Base-by-base conservation (phyloP, 2,888 invertebrate species). In the Epinotia brunnichana region DNA sequence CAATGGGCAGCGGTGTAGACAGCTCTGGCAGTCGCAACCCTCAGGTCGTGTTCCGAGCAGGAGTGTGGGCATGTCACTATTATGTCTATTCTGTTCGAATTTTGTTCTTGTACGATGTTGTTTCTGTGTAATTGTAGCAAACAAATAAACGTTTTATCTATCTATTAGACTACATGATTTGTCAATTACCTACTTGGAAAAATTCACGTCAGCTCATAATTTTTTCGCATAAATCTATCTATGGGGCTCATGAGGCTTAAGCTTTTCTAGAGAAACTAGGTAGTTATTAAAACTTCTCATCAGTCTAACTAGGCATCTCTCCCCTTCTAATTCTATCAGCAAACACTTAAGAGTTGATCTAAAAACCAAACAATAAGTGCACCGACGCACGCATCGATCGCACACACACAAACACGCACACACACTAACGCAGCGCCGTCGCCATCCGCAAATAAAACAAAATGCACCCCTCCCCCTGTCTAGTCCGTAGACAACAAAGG, bases 401-500 rank as follows among this genome's bases (percentile, higher is more conserved):
- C 24, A 77, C 79, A 73, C 62, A 19, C 44, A 51, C 79, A 75
- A 82, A 78, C 80, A 79, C n/a, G 13, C 48, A 81, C 63, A 71
- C 79, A 75, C 67, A 75, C 75, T 75, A 74, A 74, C 75, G 64
- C 78, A 79, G 71, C 35, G 35, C 74, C 81, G 82, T 79, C 82
- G 82, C 80, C 85, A 83, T 84, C 78, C 81, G 80, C 88, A 90
- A 91, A 91, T 90, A 91, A 90, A 91, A 90, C 90, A 90, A 91
- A 90, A 89, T 84, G 86, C 84, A 85, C 84, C 88, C 80, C 79
- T 78, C 84, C 84, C 80, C 78, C 82, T 82, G 90, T 89, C 90
- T 90, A 88, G 89, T 85, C 87, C 78, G 86, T 87, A 92, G 92
- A 92, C 92, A 91, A 92, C 92, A 92, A 92, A 92, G 92, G 87